phyloP scores from a whole-genome alignment of 1,140 invertebrate genomes.

The Temnothorax longispinosus region DNA sequence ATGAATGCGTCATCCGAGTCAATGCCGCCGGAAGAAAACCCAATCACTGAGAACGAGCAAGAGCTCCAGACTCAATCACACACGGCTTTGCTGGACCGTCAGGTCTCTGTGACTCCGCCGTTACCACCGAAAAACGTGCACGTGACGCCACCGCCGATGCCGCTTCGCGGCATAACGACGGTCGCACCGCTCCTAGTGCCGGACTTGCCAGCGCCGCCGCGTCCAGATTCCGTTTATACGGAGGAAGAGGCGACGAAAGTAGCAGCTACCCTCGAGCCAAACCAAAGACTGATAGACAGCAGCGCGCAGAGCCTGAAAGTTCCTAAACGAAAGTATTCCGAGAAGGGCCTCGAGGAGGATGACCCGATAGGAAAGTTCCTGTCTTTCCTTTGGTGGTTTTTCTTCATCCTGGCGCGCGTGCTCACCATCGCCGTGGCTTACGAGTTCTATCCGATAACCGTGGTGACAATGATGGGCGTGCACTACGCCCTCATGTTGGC shows the following conservation, averaged over 20 bases:
- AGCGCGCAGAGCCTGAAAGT: conserved; percentile 70
- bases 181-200: conserved; percentile 81
- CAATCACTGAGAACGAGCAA: conserved; percentile 56
- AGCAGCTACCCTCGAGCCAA: background rate
- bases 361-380: conserved; percentile 89
- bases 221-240: conserved; percentile 80
- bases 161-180: conserved; percentile 81
- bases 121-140: conserved; percentile 83
- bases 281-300: conserved; percentile 38
- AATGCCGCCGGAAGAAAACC: conserved; percentile 39
- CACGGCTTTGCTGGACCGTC: conserved; percentile 73
- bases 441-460: conserved; percentile 88
- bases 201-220: conserved; percentile 82
- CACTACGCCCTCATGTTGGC: conserved; percentile 88
- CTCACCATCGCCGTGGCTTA: conserved; percentile 90
- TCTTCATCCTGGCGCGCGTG: conserved; percentile 89
- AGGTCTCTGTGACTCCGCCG: conserved; percentile 82
- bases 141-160: conserved; percentile 81
- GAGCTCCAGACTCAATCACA: conserved; percentile 32
- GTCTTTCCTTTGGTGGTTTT: conserved; percentile 90
- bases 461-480: conserved; percentile 86
- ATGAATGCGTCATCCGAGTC: conserved; percentile 6
- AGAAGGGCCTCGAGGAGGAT: conserved; percentile 89
- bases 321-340: conserved; percentile 77
- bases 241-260: conserved; percentile 56